These are phyloP conservation scores for Rhea pennata DNA, from an alignment of 2,113 vertebrate genomes.

Conservation along the genomic window DNA sequence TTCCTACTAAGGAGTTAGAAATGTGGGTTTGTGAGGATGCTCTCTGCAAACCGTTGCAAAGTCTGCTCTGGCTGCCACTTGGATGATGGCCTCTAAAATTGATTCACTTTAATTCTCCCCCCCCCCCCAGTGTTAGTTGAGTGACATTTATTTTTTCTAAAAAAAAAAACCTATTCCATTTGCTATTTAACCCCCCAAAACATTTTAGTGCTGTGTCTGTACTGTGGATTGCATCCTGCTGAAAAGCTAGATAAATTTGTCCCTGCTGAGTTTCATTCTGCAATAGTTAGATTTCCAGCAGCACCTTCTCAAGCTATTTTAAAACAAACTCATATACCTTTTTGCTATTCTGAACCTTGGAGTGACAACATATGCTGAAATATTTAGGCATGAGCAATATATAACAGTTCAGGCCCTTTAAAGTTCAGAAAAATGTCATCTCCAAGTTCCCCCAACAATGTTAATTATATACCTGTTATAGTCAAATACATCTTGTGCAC, in stretches of 20 bases:
- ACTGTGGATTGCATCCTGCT: background rate
- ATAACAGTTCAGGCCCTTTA: background rate
- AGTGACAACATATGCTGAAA: background rate
- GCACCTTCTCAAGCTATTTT: background rate
- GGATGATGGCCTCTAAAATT: background rate
- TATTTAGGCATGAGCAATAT: background rate
- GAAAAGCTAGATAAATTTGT: background rate
- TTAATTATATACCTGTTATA: background rate
- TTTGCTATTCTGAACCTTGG: background rate
- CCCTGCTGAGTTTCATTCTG: background rate
- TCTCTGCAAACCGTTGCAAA: background rate
- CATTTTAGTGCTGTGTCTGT: background rate
- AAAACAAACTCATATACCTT: background rate
- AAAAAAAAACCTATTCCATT: too few species aligned
- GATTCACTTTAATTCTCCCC: background rate
- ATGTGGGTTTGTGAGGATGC: background rate
- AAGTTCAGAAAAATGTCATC: background rate
- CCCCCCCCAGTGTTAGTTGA: background rate
- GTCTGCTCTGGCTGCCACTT: background rate
- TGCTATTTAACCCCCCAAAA: background rate
- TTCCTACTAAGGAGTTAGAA: background rate
- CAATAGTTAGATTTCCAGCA: background rate
- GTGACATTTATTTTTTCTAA: background rate
- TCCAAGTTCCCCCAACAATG: background rate
- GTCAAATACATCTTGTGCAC: background rate